These are phyloP conservation scores for Lymantria monacha DNA, from an alignment of 2,888 invertebrate genomes.

Conservation along the genomic window DNA sequence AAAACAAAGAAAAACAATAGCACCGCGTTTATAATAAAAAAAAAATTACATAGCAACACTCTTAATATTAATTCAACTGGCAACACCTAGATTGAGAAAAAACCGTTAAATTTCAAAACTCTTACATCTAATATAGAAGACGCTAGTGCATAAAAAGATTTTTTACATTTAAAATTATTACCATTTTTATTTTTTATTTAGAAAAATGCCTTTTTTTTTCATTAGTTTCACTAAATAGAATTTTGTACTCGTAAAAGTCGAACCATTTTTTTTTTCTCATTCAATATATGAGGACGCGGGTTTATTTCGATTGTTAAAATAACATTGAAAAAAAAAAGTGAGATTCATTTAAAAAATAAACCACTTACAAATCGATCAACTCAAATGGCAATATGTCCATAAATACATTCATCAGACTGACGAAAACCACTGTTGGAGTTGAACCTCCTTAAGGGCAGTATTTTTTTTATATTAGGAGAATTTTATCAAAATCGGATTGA, in stretches of 20 bases:
- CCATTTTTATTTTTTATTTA: conserved; percentile 33
- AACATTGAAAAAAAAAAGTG: too few relatives aligned
- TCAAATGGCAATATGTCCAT: too few relatives aligned
- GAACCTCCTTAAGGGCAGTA: too few relatives aligned
- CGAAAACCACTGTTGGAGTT: too few relatives aligned
- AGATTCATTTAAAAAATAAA: too few relatives aligned
- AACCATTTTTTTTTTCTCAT: conserved; percentile 35
- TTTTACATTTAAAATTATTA: conserved; percentile 17
- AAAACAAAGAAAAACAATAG: conserved; percentile 28
- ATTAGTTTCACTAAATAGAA: conserved; percentile 47
- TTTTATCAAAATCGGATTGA: too few relatives aligned
- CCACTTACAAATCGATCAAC: too few relatives aligned
- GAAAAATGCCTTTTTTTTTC: conserved; percentile 37
- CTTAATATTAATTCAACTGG: conserved; percentile 31
- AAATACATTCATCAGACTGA: too few relatives aligned
- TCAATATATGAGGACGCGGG: conserved; percentile 15
- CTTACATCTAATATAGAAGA: conserved; percentile 34
- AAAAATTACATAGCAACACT: conserved; percentile 47
- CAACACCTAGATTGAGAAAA: conserved; percentile 31
- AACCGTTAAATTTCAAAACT: conserved; percentile 18
- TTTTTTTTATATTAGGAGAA: too few relatives aligned
- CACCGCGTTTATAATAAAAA: conserved; percentile 34
- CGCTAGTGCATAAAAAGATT: conserved; percentile 16
- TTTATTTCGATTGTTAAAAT: not conserved
- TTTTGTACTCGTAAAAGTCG: conserved; percentile 76